Base-by-base conservation (phyloP, 2,113 vertebrate genomes). In the Notarius lentiginosus region DNA sequence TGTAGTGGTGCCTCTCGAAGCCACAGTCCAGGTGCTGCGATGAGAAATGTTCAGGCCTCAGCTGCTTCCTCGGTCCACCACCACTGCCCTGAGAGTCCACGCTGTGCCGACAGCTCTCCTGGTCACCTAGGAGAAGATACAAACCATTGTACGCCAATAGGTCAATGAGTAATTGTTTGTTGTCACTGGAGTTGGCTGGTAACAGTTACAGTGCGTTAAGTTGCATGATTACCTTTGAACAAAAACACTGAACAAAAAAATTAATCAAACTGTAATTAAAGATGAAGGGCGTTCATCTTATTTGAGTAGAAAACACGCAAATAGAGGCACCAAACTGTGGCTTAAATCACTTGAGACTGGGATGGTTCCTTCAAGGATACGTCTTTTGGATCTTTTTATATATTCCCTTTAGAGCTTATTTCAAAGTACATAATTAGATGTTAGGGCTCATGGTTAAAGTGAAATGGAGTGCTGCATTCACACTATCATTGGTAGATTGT, bases 41-140 rank as follows among this genome's bases (percentile, higher is more conserved):
- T 11, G 95, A 89, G 81, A 96, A 97, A 89, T 96, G 91, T 2
- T 98, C 97, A 0, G 95, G 91, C 12, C 97, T 95, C 75, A 96
- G 94, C 86, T 96, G 97, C 87, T 97, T 98, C 55, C 96, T 95
- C 1, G 96, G 92, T 41, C 94, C 93, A 0, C 95, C 91, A 0
- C 90, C 93, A 20, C 95, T 96, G 82, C 95, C 95, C 94, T 97
- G 97, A n/a, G 97, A 96, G 91, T 97, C 97, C 66, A 96, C 95
- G 41, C 96, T 97, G 91, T 96, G 96, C 49, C 96, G 93, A 89
- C 97, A 97, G 90, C 96, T 97, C 88, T 98, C 97, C 91, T 97
- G 96, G 90, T 97, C 97, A 91, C 97, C 97, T 98, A 89, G 20
- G 12, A 81, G 60, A 86, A 4, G 5, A 56, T 4, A 77, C 27